These are phyloP conservation scores for Plodia interpunctella DNA, from an alignment of 1,140 invertebrate species.

Conservation along the genomic window DNA sequence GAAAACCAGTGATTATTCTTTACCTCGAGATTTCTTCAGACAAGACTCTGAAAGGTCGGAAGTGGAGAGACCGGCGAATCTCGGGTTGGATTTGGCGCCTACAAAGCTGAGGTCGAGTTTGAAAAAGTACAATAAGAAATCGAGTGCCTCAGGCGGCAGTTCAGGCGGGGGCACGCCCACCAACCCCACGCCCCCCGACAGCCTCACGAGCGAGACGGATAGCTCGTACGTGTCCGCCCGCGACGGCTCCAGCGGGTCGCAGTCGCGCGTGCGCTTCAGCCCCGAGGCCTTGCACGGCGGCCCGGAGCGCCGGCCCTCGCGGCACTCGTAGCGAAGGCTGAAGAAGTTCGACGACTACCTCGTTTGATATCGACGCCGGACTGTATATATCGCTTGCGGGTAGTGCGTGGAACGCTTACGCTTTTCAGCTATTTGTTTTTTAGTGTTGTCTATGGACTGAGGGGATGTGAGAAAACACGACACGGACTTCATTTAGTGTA, in stretches of 20 bases:
- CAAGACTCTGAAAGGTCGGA: conserved; percentile 76
- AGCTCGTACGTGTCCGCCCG: conserved; percentile 90
- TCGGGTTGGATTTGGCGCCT: conserved; percentile 79
- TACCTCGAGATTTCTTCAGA: conserved; percentile 67
- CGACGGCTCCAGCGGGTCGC: conserved; percentile 82
- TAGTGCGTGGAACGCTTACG: conserved; percentile 37
- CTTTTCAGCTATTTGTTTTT: not conserved
- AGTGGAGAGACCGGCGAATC: conserved; percentile 84
- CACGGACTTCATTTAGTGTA: not conserved
- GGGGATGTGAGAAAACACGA: not conserved
- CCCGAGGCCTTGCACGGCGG: conserved; percentile 80
- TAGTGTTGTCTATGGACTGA: conserved; percentile 2
- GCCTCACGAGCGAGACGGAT: conserved; percentile 86
- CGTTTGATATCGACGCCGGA: conserved; percentile 45
- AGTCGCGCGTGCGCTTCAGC: conserved; percentile 87
- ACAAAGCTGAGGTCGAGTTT: conserved; percentile 85
- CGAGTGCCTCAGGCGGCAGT: conserved; percentile 73
- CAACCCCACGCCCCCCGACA: conserved; percentile 90
- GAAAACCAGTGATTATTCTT: conserved; percentile 66
- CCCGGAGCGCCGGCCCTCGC: conserved; percentile 42
- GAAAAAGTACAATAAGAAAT: conserved; percentile 82
- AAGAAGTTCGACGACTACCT: conserved; percentile 73
- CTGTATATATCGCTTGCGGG: conserved; percentile 32
- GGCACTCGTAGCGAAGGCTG: conserved; percentile 72
- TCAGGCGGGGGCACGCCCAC: conserved; percentile 86